These are phyloP conservation scores for Corynorhinus townsendii DNA, from an alignment of 2,113 vertebrate species.

Conservation along the genomic window DNA sequence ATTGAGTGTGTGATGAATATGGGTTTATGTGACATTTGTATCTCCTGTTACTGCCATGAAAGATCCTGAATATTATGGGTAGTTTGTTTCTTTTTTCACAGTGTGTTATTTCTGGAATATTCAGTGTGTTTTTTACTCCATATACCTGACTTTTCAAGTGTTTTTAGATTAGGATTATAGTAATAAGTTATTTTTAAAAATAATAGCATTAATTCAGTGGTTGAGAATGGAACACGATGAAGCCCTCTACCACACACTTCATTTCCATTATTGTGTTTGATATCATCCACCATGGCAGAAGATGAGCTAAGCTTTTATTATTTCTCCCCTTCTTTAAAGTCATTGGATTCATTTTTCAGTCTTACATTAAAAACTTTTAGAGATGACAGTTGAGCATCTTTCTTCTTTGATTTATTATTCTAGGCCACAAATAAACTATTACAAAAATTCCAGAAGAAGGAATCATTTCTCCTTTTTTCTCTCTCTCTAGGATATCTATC, in stretches of 20 bases:
- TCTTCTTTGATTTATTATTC: neutral
- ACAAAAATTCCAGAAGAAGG: neutral
- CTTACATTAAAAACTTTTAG: slow-evolving; percentile 14
- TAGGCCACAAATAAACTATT: neutral
- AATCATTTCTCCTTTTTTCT: neutral
- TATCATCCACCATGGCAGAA: neutral
- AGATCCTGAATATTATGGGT: neutral
- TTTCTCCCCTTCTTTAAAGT: neutral
- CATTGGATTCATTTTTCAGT: neutral
- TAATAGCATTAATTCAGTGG: neutral
- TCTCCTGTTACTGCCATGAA: neutral
- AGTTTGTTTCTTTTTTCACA: neutral
- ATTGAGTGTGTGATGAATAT: neutral
- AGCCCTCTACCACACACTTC: neutral
- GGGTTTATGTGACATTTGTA: neutral
- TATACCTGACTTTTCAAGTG: neutral
- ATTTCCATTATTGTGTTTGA: neutral
- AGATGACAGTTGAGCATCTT: neutral
- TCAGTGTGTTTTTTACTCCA: neutral
- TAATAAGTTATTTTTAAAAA: neutral
- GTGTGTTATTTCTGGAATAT: neutral
- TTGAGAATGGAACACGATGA: neutral
- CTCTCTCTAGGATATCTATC: neutral
- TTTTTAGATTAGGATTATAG: neutral
- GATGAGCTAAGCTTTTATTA: neutral